Evolutionary conservation across 2,888 invertebrate genomes (phyloP).

Genomic region (Nomada ruficornis): DNA sequence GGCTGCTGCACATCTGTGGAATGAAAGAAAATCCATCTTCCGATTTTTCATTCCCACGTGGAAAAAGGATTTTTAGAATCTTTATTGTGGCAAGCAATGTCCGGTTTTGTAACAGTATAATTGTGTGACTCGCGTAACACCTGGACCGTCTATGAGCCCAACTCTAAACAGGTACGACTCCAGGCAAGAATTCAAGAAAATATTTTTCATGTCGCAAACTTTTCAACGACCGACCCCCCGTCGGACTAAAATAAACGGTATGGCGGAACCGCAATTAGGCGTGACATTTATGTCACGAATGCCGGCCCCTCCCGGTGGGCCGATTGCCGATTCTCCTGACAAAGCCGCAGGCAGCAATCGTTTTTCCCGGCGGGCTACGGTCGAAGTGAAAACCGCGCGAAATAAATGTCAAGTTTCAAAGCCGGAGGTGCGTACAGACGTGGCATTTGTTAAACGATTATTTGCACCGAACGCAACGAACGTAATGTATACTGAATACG

Average conservation of each 20-base stretch:
- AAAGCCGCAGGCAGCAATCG: slow-evolving; percentile 14
- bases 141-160: not conserved
- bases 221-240: slow-evolving; percentile 1
- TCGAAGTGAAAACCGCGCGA: slow-evolving; percentile 39
- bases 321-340: not conserved
- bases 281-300: slow-evolving; percentile 48
- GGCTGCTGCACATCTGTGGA: no score
- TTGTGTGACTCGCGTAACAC: no score
- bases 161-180: not conserved
- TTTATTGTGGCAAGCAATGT: no score
- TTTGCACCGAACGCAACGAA: slow-evolving; percentile 61
- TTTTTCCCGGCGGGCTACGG: slow-evolving; percentile 13
- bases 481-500: slow-evolving; percentile 62
- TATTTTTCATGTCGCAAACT: slow-evolving; percentile 24
- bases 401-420: slow-evolving; percentile 57
- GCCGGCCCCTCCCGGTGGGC: not conserved
- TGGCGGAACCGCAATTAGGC: slow-evolving; percentile 42
- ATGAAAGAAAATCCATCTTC: no score
- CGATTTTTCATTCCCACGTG: no score
- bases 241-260: not conserved
- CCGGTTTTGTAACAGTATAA: no score
- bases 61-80: no score
- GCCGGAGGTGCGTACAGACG: slow-evolving; percentile 51
- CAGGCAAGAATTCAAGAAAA: not conserved
- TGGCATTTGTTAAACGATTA: slow-evolving; percentile 70